phyloP scores from a whole-genome alignment of 2,888 invertebrate species.

The Caenorhabditis drosophilae region DNA sequence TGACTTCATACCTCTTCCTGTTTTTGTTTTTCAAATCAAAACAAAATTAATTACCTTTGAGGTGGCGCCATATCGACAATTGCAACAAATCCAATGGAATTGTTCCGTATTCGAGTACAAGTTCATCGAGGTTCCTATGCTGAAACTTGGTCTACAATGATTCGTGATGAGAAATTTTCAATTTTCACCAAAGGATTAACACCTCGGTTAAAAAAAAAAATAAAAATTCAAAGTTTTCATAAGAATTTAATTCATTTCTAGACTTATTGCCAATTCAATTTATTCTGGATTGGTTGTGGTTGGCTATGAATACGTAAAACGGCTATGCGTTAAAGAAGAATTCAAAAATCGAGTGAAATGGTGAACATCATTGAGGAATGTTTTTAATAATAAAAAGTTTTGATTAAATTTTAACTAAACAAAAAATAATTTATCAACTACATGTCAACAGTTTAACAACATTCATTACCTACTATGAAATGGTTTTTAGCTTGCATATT shows the following conservation, averaged over 20 bases:
- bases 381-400: too few relatives aligned
- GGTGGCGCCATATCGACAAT: slow-evolving; percentile 48
- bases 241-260: too few relatives aligned
- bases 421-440: too few relatives aligned
- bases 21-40: too few relatives aligned
- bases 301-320: slow-evolving; percentile 56
- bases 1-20: too few relatives aligned
- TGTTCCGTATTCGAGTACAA: slow-evolving; percentile 53
- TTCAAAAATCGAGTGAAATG: slow-evolving; percentile 52
- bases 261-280: slow-evolving; percentile 52
- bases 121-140: slow-evolving; percentile 45
- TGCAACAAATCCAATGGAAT: slow-evolving; percentile 55
- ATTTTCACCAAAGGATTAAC: slow-evolving; percentile 55
- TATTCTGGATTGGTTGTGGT: slow-evolving; percentile 52
- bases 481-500: too few relatives aligned
- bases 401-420: too few relatives aligned
- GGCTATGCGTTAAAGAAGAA: slow-evolving; percentile 50
- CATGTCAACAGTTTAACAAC: too few relatives aligned
- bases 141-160: slow-evolving; percentile 39
- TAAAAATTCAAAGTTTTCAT: too few relatives aligned
- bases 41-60: too few relatives aligned
- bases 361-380: too few relatives aligned
- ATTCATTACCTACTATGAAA: too few relatives aligned
- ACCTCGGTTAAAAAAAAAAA: slow-evolving; percentile 32
- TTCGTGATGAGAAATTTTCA: slow-evolving; percentile 37